Evolutionary conservation across 2,113 vertebrate genomes (phyloP), one percentile per base, ranked within the genome.

Genomic region (Tyto alba): DNA sequence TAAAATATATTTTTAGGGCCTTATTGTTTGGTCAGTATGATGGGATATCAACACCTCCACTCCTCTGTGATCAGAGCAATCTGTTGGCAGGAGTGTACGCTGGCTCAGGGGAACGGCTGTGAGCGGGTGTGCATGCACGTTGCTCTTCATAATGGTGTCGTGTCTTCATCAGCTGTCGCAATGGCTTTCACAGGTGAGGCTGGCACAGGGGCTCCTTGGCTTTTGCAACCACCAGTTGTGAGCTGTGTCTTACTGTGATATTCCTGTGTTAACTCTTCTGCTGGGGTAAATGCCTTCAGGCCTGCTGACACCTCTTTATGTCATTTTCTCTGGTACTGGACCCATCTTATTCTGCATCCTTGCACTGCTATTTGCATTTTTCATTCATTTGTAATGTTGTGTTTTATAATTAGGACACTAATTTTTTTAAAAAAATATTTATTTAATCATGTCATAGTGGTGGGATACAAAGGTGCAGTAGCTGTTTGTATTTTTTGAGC

Each of bases 81-180:
- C 67, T 55, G 84, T 50, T 50, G 59, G 27, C 60, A 81, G 63
- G 41, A 71, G 63, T 1, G 1, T 9, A 1, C 14, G 2, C 17
- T 11, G n/a, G 47, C 36, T 53, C 36, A n/a, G 78, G 56, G 67
- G 32, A 82, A 8, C 20, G 4, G 9, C 50, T 60, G 59, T 2
- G 16, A 60, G 18, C 40, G 68, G 48, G 1, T 53, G 20, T 17
- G 43, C 40, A 16, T 4, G 1, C 40, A 20, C 16, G 13, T 43
- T 2, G 2, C 22, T 56, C 74, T 75, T 50, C 25, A 16, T 11
- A 7, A 40, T 5, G n/a, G 10, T 19, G n/a, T 16, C 6, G 1
- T 38, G 7, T 62, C 53, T 64, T 68, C 52, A 32, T 5, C 29
- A 3, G 4, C 9, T 45, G 16, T 77, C 0, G 0, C 47, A 19